A percentile compares a stretch with the other conserved stretches of the same genome.
phyloP scores from a whole-genome alignment of 2,888 invertebrate species.

The Venustoraphidia nigricollis region DNA sequence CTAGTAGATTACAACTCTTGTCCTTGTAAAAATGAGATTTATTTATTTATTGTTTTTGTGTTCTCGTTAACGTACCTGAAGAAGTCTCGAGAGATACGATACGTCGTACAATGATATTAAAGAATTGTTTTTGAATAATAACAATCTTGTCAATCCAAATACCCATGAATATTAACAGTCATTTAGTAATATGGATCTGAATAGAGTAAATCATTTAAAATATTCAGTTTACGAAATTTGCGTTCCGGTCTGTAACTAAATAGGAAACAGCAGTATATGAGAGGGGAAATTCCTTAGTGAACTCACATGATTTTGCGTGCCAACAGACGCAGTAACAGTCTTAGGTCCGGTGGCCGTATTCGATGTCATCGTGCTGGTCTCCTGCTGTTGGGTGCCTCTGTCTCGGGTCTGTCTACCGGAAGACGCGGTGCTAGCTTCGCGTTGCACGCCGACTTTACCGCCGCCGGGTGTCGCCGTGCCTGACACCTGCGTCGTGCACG shows the following conservation, averaged over 20 bases:
- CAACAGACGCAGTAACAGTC: conserved; percentile 48
- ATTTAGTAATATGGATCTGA: too few species aligned
- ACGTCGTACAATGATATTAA: too few species aligned
- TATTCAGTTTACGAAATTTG: too few species aligned
- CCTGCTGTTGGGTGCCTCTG: conserved; percentile 42
- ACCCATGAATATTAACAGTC: too few species aligned
- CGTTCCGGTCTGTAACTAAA: not conserved
- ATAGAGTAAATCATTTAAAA: too few species aligned
- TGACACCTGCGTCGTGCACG: conserved; percentile 14
- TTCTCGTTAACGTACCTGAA: too few species aligned
- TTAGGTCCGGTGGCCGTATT: conserved; percentile 46
- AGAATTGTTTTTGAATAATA: too few species aligned
- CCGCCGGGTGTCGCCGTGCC: conserved; percentile 18
- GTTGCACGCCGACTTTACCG: conserved; percentile 15
- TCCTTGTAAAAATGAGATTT: too few species aligned
- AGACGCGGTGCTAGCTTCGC: conserved; percentile 20
- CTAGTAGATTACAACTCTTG: too few species aligned
- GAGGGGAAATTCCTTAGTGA: conserved; percentile 32
- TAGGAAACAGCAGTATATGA: not conserved
- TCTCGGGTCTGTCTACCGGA: conserved; percentile 26
- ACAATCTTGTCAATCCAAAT: too few species aligned
- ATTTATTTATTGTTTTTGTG: too few species aligned
- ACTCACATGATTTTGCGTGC: conserved; percentile 54
- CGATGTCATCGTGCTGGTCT: conserved; percentile 49
- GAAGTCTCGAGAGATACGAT: too few species aligned